These are phyloP conservation scores for Hymenopus coronatus DNA, from an alignment of 2,888 invertebrate genomes.

Conservation along the genomic window DNA sequence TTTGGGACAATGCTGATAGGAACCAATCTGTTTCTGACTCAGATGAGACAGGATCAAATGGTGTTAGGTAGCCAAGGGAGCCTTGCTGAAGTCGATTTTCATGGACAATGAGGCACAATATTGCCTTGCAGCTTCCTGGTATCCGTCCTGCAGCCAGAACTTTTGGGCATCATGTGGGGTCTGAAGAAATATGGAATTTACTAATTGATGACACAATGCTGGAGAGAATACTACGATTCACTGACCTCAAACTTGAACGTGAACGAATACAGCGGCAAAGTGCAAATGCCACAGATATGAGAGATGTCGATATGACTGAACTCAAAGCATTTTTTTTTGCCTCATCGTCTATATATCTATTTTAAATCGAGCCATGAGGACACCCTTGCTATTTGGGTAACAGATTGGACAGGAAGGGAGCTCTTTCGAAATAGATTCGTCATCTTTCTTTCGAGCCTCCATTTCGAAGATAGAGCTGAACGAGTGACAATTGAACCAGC, in stretches of 20 bases:
- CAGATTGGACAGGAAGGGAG: neutral
- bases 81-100: neutral
- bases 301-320: too few species aligned
- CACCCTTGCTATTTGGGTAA: neutral
- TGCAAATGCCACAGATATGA: neutral
- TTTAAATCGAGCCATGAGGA: neutral
- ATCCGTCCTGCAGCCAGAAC: too few species aligned
- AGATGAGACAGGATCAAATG: neutral
- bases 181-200: neutral
- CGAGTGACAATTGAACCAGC: too few species aligned
- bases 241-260: neutral
- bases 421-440: neutral
- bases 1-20: neutral
- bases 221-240: too few species aligned
- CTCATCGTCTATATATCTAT: neutral
- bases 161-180: neutral
- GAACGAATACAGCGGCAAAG: neutral
- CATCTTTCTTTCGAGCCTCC: neutral
- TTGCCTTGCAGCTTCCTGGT: neutral
- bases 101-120: neutral
- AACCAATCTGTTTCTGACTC: neutral
- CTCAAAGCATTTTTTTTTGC: too few species aligned
- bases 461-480: too few species aligned
- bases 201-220: neutral
- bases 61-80: neutral